Base-by-base conservation (phyloP, 2,113 vertebrate species). In the Chaenocephalus aceratus region DNA sequence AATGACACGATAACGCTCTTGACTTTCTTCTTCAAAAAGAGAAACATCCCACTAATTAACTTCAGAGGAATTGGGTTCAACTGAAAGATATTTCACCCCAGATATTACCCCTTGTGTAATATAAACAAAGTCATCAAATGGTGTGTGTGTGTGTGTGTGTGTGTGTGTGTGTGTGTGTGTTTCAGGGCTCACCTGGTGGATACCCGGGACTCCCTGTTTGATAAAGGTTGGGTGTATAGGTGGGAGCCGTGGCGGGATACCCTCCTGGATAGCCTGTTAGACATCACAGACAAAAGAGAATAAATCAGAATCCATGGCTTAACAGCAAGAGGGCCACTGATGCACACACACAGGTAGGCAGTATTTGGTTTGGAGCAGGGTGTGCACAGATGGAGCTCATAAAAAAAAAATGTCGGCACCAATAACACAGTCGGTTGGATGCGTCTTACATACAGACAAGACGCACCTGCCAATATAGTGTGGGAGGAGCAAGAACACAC, bases 161-260 rank as follows among this genome's bases (percentile, higher is more conserved):
- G 46, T 13, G 8, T 53, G 44, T 34, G 46, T 13, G 8, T 53
- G 44, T 34, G 46, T 13, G 8, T 53, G 44, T 34, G 65, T 26
- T 41, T 44, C 6, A 11, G 10, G 12, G 45, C 83, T 91, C 74
- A 94, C 93, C 93, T 97, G 96, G 97, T 94, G 98, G 98, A 16
- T 99, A 99, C 91, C 97, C 98, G 1, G 98, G 97, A 94, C 96
- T 99, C 87, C 96, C 97, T 88, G 98, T 96, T 80, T 97, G 96
- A 85, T 99, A 99, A 87, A 99, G 96, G 91, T 98, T 99, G 80
- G 97, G 97, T 70, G 98, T 97, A 94, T 99, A 99, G 89, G 97
- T 94, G 77, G 97, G 97, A 57, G 97, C 97, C 7, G 98, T 95
- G 2, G 98, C 95, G 7, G 97, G 97, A 82, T 99, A 99, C 60